phyloP scores from a whole-genome alignment of 2,888 invertebrate species.

The Euplagia quadripunctaria region DNA sequence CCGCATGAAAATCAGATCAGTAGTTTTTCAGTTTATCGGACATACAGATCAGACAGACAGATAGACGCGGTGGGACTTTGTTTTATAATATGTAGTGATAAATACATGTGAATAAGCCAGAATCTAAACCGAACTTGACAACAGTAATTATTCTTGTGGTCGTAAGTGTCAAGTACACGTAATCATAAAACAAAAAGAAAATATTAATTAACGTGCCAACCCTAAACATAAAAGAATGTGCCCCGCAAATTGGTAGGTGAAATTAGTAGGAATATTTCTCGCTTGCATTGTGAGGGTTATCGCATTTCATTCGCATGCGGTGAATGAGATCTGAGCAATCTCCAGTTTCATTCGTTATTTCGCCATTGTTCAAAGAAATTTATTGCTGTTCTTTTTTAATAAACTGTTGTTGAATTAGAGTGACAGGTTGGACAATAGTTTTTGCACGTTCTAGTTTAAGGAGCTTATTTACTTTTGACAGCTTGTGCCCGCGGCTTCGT shows the following conservation, averaged over 20 bases:
- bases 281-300: conserved; percentile 61
- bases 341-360: conserved; percentile 44
- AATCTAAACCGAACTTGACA: background rate
- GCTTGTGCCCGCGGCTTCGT: background rate
- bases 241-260: conserved; percentile 78
- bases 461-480: background rate
- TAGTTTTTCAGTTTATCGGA: too few species aligned
- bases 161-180: background rate
- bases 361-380: conserved; percentile 41
- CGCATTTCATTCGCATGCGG: conserved; percentile 60
- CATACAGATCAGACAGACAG: too few species aligned
- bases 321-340: conserved; percentile 43
- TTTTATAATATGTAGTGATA: too few species aligned
- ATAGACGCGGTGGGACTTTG: too few species aligned
- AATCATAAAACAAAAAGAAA: background rate
- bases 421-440: conserved; percentile 16
- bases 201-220: conserved; percentile 26
- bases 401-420: conserved; percentile 17
- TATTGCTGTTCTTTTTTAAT: conserved; percentile 20
- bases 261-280: conserved; percentile 75
- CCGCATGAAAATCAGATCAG: too few species aligned
- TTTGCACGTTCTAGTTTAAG: conserved; percentile 3
- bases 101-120: too few species aligned
- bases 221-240: conserved; percentile 58
- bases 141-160: background rate